These are phyloP conservation scores for Zootoca vivipara DNA, from an alignment of 2,113 vertebrate species.

Conservation along the genomic window DNA sequence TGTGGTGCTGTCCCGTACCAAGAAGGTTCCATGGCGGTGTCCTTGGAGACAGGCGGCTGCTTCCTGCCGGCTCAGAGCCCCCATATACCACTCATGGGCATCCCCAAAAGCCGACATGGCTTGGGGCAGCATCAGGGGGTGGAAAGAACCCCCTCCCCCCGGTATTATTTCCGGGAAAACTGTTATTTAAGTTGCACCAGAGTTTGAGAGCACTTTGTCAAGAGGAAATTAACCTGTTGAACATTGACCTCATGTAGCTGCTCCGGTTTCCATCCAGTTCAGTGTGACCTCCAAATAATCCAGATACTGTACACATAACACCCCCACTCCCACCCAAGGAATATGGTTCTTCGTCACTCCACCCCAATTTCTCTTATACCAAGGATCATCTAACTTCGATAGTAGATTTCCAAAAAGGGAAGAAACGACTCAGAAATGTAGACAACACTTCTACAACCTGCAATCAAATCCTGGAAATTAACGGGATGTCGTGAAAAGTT, in stretches of 20 bases:
- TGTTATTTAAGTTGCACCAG: too few relatives aligned
- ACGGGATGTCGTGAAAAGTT: not conserved
- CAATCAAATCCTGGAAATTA: not conserved
- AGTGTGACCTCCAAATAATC: not conserved
- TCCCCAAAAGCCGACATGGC: slow-evolving; percentile 41
- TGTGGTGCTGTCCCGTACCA: slow-evolving; percentile 29
- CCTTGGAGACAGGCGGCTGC: slow-evolving; percentile 34
- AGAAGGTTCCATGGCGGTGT: slow-evolving; percentile 30
- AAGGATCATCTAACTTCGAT: not conserved
- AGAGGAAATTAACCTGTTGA: not conserved
- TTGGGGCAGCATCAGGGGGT: not conserved
- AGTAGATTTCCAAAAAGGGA: not conserved
- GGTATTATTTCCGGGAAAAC: not conserved
- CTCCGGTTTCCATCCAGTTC: not conserved
- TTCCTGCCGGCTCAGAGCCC: slow-evolving; percentile 33
- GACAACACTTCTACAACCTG: not conserved
- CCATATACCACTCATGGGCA: slow-evolving; percentile 38
- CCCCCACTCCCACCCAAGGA: not conserved
- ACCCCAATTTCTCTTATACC: not conserved
- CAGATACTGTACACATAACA: not conserved
- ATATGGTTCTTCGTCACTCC: not conserved
- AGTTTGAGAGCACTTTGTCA: not conserved
- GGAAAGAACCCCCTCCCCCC: not conserved
- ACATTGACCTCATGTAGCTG: not conserved
- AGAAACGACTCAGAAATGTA: not conserved